Conservation (phyloP, 2,888 invertebrate genomes). For the Cerastoderma edule region DNA sequence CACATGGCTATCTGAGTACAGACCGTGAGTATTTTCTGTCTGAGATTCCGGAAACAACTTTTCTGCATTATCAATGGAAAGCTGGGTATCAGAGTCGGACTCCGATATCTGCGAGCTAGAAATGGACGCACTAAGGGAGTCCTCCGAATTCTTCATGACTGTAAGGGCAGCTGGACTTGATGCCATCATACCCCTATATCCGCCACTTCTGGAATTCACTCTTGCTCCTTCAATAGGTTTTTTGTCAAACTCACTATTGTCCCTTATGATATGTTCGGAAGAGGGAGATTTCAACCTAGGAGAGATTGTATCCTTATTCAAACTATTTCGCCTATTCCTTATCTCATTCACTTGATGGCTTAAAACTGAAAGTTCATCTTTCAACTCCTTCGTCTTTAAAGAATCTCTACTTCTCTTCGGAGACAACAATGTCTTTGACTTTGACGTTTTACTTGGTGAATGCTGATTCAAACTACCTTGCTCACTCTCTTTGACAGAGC, state of each 20-base stretch:
- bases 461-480: slow-evolving; percentile 16
- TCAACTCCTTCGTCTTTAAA: slow-evolving; percentile 16
- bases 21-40: slow-evolving; percentile 47
- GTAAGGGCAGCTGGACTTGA: slow-evolving; percentile 45
- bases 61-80: slow-evolving; percentile 50
- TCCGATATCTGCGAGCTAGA: slow-evolving; percentile 56
- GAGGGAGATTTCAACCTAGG: slow-evolving; percentile 31
- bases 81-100: slow-evolving; percentile 54
- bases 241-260: neutral
- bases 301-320: slow-evolving; percentile 34
- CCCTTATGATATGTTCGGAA: slow-evolving; percentile 20
- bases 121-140: slow-evolving; percentile 54
- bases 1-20: slow-evolving; percentile 36
- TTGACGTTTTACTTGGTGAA: slow-evolving; percentile 10
- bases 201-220: neutral
- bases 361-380: slow-evolving; percentile 46
- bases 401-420: slow-evolving; percentile 15
- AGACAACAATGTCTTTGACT: slow-evolving; percentile 15
- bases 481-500: slow-evolving; percentile 7
- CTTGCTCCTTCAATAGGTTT: neutral
- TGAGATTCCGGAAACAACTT: slow-evolving; percentile 57
- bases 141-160: slow-evolving; percentile 54
- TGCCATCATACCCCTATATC: slow-evolving; percentile 39
- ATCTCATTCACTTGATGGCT: slow-evolving; percentile 57
- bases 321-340: slow-evolving; percentile 47